Evolutionary conservation across 1,140 invertebrate genomes (phyloP), one percentile per base, ranked within the genome.

Genomic region (Drosophila watanabei): DNA sequence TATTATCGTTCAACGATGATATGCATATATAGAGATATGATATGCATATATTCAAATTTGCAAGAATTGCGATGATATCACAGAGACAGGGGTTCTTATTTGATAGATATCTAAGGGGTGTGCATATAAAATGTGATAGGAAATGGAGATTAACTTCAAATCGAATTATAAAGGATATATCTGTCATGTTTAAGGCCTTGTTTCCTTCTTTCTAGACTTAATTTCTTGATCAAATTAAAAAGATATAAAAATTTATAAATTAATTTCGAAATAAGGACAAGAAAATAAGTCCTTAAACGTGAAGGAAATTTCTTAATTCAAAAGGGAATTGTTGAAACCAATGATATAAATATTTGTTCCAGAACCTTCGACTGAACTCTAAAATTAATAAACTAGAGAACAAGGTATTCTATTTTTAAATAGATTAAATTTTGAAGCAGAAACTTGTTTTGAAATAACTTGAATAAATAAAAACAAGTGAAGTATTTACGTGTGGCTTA

Each of bases 21-120:
- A 24, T 24, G 24, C 24, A 2, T 24, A 24, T 24, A 24, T 24
- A 1, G 1, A 24, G 1, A 24, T 24, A 45, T 54, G 48, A 70
- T 54, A 52, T 70, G 62, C 66, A 66, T 46, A 24, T 32, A 45
- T 51, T 30, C 5, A 24, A 39, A 46, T 18, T 30, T 41, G 35
- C 30, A 28, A 18, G 39, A 75, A 72, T 41, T 20, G 13, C 18
- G 20, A 33, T 61, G 69, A 73, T 60, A 45, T 73, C 46, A 60
- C 57, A 39, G 13, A 5, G 30, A 28, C 2, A n/a, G 24, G 56
- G 45, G n/a, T n/a, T n/a, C n/a, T n/a, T n/a, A n/a, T n/a, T n/a
- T n/a, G n/a, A n/a, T n/a, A n/a, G n/a, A n/a, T n/a, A n/a, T n/a
- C 8, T 7, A 13, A n/a, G 46, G 20, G 20, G 13, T 18, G 48